A percentile compares a stretch with the other conserved stretches of the same genome.
phyloP scores from a whole-genome alignment of 2,797 vertebrate genomes.

The Scleropages formosus region DNA sequence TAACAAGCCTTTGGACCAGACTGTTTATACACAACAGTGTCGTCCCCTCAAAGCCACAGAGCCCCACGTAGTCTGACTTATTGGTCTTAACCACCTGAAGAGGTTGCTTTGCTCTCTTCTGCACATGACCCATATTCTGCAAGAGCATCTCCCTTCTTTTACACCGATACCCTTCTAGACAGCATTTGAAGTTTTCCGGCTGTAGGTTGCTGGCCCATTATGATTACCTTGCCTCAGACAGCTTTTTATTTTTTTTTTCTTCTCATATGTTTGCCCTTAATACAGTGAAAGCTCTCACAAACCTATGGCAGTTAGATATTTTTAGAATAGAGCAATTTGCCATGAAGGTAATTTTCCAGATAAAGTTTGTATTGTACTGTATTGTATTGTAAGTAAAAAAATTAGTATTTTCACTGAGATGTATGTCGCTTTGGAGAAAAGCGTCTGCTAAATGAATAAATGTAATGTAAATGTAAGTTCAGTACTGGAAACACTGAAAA shows the following conservation, averaged over 20 bases:
- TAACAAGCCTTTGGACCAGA: background rate
- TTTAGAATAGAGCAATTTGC: background rate
- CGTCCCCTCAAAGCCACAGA: background rate
- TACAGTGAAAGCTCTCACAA: background rate
- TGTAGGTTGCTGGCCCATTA: background rate
- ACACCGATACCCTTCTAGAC: background rate
- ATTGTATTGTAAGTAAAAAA: no score
- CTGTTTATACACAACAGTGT: constrained; percentile 5
- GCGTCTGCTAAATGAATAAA: background rate
- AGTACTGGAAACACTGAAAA: background rate
- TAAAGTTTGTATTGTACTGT: no score
- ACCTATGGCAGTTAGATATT: background rate
- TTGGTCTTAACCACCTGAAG: background rate
- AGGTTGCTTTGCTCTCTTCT: background rate
- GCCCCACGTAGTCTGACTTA: background rate
- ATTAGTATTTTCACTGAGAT: no score
- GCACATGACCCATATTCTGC: background rate
- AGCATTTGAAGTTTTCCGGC: background rate
- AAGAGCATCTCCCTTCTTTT: background rate
- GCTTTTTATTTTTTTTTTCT: background rate
- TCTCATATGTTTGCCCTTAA: no score
- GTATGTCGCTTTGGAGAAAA: background rate
- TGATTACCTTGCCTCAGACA: background rate
- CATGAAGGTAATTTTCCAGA: background rate
- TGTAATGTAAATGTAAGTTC: background rate